Base-by-base conservation (phyloP, 2,888 invertebrate species). In the Xanthostigma xanthostigma region DNA sequence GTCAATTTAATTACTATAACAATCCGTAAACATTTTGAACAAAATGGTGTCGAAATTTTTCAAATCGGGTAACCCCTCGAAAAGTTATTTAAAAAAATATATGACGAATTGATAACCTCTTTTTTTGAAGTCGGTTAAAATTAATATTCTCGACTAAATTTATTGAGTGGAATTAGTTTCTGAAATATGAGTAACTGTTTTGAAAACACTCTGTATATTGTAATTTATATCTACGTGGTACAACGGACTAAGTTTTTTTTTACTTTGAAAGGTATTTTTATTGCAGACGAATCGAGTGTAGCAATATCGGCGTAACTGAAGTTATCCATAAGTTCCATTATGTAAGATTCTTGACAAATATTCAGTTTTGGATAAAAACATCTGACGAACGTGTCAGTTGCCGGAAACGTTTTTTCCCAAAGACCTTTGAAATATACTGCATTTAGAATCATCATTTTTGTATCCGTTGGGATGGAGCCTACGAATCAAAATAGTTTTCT, bases 351-450 rank as follows among this genome's bases (percentile, higher is more conserved):
- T 50, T 73, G 71, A 59, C 83, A 81, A 54, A 76, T 75, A 0
- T 69, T 68, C 41, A 70, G 72, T 10, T 76, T 76, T 50, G 74
- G 71, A 59, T 78, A 73, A 67, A 88, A 88, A 51, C 80, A 74
- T 37, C 75, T 74, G 2, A 68, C 59, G 46, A 57, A 59, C 0
- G 81, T 81, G 13, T 60, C 56, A 3, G 59, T 61, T 10, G 64
- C 61, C 51, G 79, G 74, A 61, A 88, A 88, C 0, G 79, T 70
- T 33, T 73, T 71, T 51, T 77, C 73, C 88, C 88, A 88, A 10
- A 74, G 74, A n/a, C 84, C 85, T 53, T 82, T 81, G 70, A 84
- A 87, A 62, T 83, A 85, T 58, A 88, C 69, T 0, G 83, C 84
- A 57, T 86, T 87, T 56, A 84, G 81, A 44, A 88, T 69, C 36